A percentile compares a stretch with the other conserved stretches of the same genome.
Evolutionary conservation across 2,797 vertebrate species (phyloP).

Genomic region (Pangasius larnaudii): DNA sequence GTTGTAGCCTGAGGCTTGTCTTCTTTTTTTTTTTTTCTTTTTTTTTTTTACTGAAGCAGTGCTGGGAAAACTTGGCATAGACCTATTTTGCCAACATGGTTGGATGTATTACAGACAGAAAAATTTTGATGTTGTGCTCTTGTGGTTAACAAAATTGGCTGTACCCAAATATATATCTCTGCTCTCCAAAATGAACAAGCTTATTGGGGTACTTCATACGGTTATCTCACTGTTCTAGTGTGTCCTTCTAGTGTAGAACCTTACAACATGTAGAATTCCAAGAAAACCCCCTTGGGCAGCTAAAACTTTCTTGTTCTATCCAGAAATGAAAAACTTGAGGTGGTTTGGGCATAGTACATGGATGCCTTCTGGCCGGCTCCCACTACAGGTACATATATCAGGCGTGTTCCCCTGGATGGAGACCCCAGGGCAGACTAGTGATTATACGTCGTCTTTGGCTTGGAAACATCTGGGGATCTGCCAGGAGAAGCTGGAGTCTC

Average conservation of each 20-base stretch:
- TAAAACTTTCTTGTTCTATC: background rate
- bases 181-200: background rate
- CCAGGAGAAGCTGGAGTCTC: background rate
- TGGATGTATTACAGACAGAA: background rate
- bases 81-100: constrained; percentile 11
- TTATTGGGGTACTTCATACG: background rate
- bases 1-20: constrained; percentile 15
- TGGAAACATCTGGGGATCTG: background rate
- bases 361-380: background rate
- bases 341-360: background rate
- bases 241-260: no score
- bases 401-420: background rate
- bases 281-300: background rate
- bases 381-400: background rate
- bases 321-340: background rate
- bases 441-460: background rate
- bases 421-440: background rate
- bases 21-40: background rate
- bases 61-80: background rate
- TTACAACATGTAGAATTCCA: background rate
- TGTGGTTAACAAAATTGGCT: background rate
- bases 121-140: background rate
- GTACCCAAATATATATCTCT: background rate
- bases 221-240: background rate
- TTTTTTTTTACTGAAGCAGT: background rate